Conservation (phyloP, 2,113 vertebrate genomes). For the Rynchops niger region DNA sequence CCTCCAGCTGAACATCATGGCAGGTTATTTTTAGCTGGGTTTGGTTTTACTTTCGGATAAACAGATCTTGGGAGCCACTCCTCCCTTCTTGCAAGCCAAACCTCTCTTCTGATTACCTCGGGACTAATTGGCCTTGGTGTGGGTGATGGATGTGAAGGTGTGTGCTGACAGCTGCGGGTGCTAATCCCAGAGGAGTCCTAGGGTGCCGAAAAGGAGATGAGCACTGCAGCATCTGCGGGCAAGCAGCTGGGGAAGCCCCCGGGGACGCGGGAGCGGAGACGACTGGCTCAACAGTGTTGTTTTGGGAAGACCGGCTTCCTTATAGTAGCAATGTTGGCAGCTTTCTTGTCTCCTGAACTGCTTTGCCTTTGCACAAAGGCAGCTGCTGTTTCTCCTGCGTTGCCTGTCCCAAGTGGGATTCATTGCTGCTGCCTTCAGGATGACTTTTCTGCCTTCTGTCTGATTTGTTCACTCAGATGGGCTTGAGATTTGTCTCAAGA, state of each 20-base stretch:
- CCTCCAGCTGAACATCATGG: background rate
- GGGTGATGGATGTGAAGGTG: background rate
- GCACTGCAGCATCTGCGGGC: accelerated
- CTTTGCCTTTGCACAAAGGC: background rate
- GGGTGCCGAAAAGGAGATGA: background rate
- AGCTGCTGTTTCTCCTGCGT: background rate
- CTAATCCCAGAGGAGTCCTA: background rate
- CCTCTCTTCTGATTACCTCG: background rate
- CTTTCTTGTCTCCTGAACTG: background rate
- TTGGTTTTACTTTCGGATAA: conserved; percentile 42
- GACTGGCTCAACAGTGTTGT: background rate
- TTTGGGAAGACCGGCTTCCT: background rate
- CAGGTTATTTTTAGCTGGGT: background rate
- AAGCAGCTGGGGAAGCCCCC: background rate
- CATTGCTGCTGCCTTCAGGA: background rate
- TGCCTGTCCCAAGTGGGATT: background rate
- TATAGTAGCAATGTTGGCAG: background rate
- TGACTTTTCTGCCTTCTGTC: background rate
- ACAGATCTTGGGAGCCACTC: background rate
- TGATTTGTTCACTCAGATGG: background rate
- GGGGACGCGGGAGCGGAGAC: background rate
- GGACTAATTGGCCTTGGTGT: background rate
- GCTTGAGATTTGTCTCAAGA: background rate
- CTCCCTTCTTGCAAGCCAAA: background rate
- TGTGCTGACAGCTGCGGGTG: background rate